Base-by-base conservation (phyloP, 2,888 invertebrate genomes). In the Omphaloscelis lunosa region DNA sequence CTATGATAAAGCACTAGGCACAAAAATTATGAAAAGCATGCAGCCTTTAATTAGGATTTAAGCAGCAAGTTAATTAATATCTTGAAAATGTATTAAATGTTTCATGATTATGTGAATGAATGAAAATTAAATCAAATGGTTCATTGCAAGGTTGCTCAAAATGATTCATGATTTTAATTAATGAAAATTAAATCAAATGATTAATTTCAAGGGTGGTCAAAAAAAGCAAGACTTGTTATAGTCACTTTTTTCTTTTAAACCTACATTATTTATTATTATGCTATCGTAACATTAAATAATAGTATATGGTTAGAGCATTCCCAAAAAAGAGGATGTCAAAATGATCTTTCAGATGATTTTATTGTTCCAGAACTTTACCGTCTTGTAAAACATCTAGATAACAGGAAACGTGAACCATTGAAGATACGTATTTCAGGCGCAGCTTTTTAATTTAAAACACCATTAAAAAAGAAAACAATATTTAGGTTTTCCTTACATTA, bases 11-110 rank as follows among this genome's bases (percentile, higher is more conserved):
- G 34, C 63, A 77, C n/a, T 4, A 51, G 39, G 4, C 23, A 12
- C 23, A 23, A 17, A 71, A 58, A 29, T 23, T 29, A 56, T 56
- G 15, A 77, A 56, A n/a, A 53, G 62, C 41, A 62, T 63, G n/a
- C 27, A 34, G 48, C 29, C 15, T 45, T 34, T 48, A 48, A 48
- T 61, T 51, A 20, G 29, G 1, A 12, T 72, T 39, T 29, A 23
- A 2, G 34, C 8, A 67, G 9, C 2, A 51, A 51, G 29, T 12
- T 27, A 41, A 45, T 65, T 56, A 27, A n/a, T 20, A 11, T 20
- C 29, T 59, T 61, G 20, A 61, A 20, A 20, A 27, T 41, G 41
- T 27, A 41, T 41, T n/a, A 45, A 27, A 27, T 12, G 2, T 11
- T 41, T 27, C 20, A 61, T 61, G 39, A 27, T 58, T 58, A 27